These are phyloP conservation scores for Antrozous pallidus DNA, from an alignment of 2,797 vertebrate species.

Conservation along the genomic window DNA sequence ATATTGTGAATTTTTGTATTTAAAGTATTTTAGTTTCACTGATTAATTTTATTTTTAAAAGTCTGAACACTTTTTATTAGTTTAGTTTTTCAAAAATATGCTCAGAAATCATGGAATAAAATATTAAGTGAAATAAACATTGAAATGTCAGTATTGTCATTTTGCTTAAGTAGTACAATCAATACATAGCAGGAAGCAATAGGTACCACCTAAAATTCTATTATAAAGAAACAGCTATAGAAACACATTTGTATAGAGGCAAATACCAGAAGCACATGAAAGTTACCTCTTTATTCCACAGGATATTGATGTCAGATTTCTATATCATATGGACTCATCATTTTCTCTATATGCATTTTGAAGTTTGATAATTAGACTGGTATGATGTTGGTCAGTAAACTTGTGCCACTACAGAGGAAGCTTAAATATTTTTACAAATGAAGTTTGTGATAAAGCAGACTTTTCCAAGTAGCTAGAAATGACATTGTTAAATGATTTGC, in stretches of 20 bases:
- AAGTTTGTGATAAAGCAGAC: neutral
- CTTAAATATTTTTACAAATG: neutral
- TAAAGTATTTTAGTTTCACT: neutral
- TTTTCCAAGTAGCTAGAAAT: neutral
- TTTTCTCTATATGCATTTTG: neutral
- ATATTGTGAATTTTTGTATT: neutral
- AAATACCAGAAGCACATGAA: neutral
- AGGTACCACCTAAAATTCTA: neutral
- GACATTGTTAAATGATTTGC: neutral
- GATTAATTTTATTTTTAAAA: conserved; percentile 15
- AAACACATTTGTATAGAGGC: neutral
- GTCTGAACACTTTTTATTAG: neutral
- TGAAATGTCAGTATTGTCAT: neutral
- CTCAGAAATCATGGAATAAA: neutral
- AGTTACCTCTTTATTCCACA: neutral
- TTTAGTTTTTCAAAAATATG: neutral
- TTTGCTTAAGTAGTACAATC: neutral
- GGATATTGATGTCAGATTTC: neutral
- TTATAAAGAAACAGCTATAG: neutral
- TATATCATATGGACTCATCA: neutral
- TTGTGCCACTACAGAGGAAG: neutral
- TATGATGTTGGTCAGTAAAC: neutral
- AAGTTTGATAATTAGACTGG: neutral
- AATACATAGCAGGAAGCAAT: neutral
- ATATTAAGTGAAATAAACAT: conserved; percentile 6